phyloP scores from a whole-genome alignment of 2,113 vertebrate species.

The Grantiella picta region DNA sequence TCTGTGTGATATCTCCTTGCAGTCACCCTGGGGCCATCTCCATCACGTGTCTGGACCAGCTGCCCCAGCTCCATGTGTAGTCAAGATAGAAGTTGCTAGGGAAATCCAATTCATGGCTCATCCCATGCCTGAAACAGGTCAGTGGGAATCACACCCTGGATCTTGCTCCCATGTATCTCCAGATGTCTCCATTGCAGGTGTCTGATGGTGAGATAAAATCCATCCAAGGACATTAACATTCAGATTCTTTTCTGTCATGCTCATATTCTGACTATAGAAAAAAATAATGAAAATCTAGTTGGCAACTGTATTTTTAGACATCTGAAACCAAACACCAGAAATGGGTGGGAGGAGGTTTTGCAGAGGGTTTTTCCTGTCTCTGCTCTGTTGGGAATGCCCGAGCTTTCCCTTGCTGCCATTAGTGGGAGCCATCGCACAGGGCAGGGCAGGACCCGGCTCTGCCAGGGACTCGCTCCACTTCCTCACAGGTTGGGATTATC shows the following conservation, averaged over 20 bases:
- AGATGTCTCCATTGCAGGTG: neutral
- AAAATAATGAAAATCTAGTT: neutral
- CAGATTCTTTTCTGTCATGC: neutral
- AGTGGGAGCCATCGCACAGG: slow-evolving; percentile 56
- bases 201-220: neutral
- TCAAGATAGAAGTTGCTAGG: neutral
- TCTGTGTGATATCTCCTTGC: neutral
- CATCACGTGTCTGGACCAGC: accelerated
- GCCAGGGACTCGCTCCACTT: neutral
- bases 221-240: neutral
- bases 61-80: accelerated
- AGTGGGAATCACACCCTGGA: neutral
- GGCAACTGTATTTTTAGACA: neutral
- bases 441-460: neutral
- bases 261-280: neutral
- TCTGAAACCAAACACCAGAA: neutral
- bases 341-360: neutral
- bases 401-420: slow-evolving; percentile 34
- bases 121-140: neutral
- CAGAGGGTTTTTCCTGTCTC: neutral
- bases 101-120: neutral
- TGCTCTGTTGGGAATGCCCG: neutral
- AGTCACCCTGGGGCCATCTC: accelerated
- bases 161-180: neutral
- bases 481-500: neutral